Conservation (phyloP, 2,113 vertebrate genomes). For the Centropristis striata region DNA sequence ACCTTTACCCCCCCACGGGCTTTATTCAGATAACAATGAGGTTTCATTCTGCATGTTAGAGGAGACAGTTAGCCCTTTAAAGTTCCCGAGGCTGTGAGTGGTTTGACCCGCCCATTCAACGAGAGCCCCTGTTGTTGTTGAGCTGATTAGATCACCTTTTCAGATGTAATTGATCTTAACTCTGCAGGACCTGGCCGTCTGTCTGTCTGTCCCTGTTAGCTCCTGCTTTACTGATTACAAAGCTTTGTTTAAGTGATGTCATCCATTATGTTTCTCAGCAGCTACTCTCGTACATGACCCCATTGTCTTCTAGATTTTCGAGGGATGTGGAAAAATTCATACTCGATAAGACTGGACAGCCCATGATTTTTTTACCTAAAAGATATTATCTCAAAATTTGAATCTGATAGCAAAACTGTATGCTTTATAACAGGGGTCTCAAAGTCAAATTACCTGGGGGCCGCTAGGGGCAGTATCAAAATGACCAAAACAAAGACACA, state of each 20-base stretch:
- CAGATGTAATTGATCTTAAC: slow-evolving; percentile 32
- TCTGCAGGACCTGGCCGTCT: not conserved
- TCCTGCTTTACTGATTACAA: slow-evolving; percentile 4
- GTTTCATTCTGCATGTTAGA: slow-evolving; percentile 3
- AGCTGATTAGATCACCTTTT: slow-evolving; percentile 60
- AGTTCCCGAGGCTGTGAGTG: slow-evolving; percentile 10
- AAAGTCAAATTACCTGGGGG: too few species aligned
- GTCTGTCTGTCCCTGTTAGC: slow-evolving; percentile 1
- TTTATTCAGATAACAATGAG: slow-evolving; percentile 38
- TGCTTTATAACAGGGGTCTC: too few species aligned
- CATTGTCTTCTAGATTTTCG: too few species aligned
- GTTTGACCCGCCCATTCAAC: slow-evolving; percentile 28
- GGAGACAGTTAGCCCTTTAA: slow-evolving; percentile 20
- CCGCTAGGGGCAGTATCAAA: too few species aligned
- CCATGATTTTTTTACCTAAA: too few species aligned
- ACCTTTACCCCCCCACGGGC: slow-evolving; percentile 25
- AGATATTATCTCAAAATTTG: too few species aligned
- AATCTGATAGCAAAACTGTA: too few species aligned
- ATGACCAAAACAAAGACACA: too few species aligned
- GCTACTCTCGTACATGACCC: not conserved
- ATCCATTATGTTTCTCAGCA: not conserved
- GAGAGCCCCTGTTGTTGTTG: slow-evolving; percentile 10
- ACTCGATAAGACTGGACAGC: too few species aligned
- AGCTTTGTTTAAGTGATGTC: not conserved
- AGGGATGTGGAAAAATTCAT: too few species aligned